Base-by-base conservation (phyloP, 2,888 invertebrate genomes). In the Cephus pygmeus region DNA sequence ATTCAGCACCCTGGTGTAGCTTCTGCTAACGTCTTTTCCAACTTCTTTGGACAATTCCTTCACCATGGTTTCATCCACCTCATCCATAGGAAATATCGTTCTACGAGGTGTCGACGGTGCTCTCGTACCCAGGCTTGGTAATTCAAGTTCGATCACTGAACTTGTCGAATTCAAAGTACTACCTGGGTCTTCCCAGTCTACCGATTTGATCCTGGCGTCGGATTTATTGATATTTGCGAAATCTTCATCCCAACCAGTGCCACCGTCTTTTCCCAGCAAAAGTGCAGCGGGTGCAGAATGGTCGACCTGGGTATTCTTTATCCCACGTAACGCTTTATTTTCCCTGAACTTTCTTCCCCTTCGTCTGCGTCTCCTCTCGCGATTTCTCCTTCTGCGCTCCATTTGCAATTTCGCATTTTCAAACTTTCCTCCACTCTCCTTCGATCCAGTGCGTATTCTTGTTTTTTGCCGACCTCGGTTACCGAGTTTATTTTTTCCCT, bases 1-100 rank as follows among this genome's bases (percentile, higher is more conserved):
- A 15, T 31, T 31, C 9, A 23, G 34, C 35, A 31, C 40, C 56
- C 23, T 56, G 71, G 31, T 12, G 9, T 31, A 12, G 9, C 34
- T 34, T 79, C 85, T 83, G 15, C 85, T 82, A 76, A 88, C 88
- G 80, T 89, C 89, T 69, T 83, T 87, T 73, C 89, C 88, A 33
- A 89, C 80, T 77, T 89, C 87, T 34, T 85, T 87, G 4, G 89
- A 88, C 56, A 90, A 86, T 34, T 89, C 88, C 33, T 87, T 84
- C 77, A 89, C 89, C 6, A 89, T 85, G 40, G 87, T 88, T 75
- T 84, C 87, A 75, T 73, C 81, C 1, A 71, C 12, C 34, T 34
- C 33, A 15, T 34, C 34, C 71, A 33, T 34, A 34, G 33, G 31
- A 34, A 71, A 71, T 15, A 33, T 31, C 33, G 71, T 33, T 71